These are phyloP conservation scores for Latheticus oryzae DNA, from an alignment of 2,888 invertebrate genomes.

Conservation along the genomic window DNA sequence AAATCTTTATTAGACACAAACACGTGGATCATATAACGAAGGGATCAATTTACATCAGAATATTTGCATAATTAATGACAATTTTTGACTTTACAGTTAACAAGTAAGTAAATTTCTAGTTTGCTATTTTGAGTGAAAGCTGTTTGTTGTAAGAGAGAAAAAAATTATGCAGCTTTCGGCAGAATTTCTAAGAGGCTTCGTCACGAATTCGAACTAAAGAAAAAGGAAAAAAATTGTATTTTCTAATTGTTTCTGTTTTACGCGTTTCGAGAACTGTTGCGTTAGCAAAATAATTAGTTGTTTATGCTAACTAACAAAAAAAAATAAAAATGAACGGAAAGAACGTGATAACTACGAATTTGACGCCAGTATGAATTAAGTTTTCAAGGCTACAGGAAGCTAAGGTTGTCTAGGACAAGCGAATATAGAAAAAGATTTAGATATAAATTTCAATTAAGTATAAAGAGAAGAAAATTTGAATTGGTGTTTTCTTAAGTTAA, in stretches of 20 bases:
- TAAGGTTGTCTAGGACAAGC: conserved; percentile 5
- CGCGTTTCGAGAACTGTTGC: conserved; percentile 22
- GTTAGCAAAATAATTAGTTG: conserved; percentile 30
- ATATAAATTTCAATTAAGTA: too few relatives aligned
- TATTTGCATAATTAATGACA: conserved; percentile 25
- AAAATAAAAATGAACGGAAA: too few relatives aligned
- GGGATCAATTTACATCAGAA: conserved; percentile 21
- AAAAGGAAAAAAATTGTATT: conserved; percentile 15
- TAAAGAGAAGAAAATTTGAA: too few relatives aligned
- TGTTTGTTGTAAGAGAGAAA: conserved; percentile 7
- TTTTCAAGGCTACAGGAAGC: conserved; percentile 23
- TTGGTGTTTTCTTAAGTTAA: too few relatives aligned
- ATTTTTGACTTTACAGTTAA: background rate
- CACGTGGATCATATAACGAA: conserved; percentile 27
- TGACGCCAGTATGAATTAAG: conserved; percentile 28
- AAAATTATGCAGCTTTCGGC: conserved; percentile 52
- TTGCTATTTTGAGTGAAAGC: conserved; percentile 51
- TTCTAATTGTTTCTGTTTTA: conserved; percentile 17
- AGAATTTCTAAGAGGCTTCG: conserved; percentile 55
- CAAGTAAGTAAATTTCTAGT: conserved; percentile 34
- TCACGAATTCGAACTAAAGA: conserved; percentile 49
- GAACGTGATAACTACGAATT: conserved; percentile 28
- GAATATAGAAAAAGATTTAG: too few relatives aligned
- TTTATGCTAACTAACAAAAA: conserved; percentile 10
- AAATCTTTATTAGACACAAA: conserved; percentile 31